phyloP scores from a whole-genome alignment of 2,888 invertebrate genomes.

The Agrochola lychnidis region DNA sequence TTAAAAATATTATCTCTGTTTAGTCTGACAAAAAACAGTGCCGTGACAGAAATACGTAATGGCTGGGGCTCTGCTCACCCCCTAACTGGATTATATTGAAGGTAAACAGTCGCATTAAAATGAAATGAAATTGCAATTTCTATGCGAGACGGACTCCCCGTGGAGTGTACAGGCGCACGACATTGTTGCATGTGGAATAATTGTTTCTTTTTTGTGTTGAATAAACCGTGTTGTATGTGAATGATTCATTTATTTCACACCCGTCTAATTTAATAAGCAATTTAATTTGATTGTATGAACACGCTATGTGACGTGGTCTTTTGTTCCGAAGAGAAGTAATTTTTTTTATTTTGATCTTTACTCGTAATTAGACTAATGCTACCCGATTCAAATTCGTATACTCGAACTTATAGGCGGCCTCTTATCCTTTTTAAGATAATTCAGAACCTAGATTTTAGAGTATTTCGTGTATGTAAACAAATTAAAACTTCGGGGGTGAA shows the following conservation, averaged over 20 bases:
- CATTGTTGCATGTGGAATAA: slow-evolving; percentile 38
- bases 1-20: slow-evolving; percentile 58
- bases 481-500: neutral
- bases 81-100: slow-evolving; percentile 84
- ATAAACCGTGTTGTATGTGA: slow-evolving; percentile 18
- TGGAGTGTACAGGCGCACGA: slow-evolving; percentile 69
- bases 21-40: slow-evolving; percentile 54
- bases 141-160: slow-evolving; percentile 73
- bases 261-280: slow-evolving; percentile 32
- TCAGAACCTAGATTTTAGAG: neutral
- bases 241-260: slow-evolving; percentile 36
- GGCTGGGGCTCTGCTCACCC: slow-evolving; percentile 55
- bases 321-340: neutral
- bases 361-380: neutral
- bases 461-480: neutral
- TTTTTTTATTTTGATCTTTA: neutral
- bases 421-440: neutral
- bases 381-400: neutral
- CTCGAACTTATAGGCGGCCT: neutral
- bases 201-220: slow-evolving; percentile 20
- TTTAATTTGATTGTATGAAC: slow-evolving; percentile 7
- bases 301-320: slow-evolving; percentile 12
- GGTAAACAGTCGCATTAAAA: slow-evolving; percentile 88
- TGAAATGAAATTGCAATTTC: slow-evolving; percentile 87
- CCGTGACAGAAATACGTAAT: slow-evolving; percentile 75